A percentile compares a stretch with the other conserved stretches of the same genome.
Conservation (phyloP, 2,113 vertebrate species). For the Canis aureus region DNA sequence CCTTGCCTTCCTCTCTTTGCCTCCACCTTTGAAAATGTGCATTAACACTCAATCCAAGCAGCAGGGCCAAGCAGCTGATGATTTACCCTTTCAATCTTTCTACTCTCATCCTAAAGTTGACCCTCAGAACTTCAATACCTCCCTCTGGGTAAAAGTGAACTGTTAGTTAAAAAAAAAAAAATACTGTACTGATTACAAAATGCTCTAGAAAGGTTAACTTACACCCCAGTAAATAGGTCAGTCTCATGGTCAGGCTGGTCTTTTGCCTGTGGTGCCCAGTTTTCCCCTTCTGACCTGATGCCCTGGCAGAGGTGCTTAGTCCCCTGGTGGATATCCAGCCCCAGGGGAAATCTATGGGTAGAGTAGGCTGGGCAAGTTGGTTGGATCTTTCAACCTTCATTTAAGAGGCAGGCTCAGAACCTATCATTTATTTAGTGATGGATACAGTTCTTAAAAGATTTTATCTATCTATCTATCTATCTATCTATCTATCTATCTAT, state of each 20-base stretch:
- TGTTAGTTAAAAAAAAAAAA: not conserved
- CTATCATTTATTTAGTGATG: not conserved
- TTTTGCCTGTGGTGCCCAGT: not conserved
- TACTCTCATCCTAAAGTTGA: not conserved
- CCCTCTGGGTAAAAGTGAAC: not conserved
- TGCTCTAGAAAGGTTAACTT: not conserved
- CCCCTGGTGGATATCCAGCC: too few relatives aligned
- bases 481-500: too few relatives aligned
- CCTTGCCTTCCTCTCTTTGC: not conserved
- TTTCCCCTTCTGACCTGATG: not conserved
- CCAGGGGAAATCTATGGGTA: not conserved
- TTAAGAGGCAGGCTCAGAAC: not conserved
- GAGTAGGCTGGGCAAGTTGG: not conserved
- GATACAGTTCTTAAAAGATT: not conserved
- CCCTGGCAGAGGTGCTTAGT: not conserved
- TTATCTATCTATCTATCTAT: too few relatives aligned
- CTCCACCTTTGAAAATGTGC: slow-evolving; percentile 11
- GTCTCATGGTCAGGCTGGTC: not conserved
- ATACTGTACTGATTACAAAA: not conserved
- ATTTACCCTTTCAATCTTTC: not conserved
- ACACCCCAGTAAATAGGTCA: not conserved
- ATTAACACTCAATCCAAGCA: not conserved
- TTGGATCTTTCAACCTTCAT: not conserved
- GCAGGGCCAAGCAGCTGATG: not conserved
- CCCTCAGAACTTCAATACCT: not conserved